Conservation (phyloP, 2,113 vertebrate genomes). For the Columbina picui region DNA sequence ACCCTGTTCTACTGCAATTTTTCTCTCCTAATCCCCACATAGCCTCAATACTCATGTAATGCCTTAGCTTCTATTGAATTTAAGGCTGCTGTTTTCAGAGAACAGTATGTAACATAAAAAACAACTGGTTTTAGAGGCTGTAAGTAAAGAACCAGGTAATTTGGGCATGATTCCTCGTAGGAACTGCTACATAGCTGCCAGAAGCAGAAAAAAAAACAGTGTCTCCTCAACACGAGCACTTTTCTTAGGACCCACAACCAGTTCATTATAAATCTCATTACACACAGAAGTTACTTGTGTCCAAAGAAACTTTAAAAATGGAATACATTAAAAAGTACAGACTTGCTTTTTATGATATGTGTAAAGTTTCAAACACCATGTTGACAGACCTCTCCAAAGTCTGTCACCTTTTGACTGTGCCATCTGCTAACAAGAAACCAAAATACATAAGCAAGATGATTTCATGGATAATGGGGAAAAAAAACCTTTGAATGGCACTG, state of each 20-base stretch:
- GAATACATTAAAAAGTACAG: background rate
- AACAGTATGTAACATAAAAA: background rate
- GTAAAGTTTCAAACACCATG: background rate
- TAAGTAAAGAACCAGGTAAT: background rate
- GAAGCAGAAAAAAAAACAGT: background rate
- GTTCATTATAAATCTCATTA: background rate
- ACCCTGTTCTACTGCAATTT: background rate
- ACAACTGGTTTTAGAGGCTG: background rate
- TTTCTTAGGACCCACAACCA: background rate
- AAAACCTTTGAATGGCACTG: background rate
- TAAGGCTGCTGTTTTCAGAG: background rate
- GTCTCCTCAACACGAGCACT: background rate
- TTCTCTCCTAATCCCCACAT: background rate
- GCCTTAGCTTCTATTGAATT: background rate
- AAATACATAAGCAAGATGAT: background rate
- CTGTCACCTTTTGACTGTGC: background rate
- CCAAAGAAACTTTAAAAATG: background rate
- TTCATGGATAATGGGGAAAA: accelerated
- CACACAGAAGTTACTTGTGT: background rate
- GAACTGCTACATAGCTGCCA: background rate
- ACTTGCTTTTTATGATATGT: background rate
- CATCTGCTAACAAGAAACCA: background rate
- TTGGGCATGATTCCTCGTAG: accelerated
- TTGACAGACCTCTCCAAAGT: background rate
- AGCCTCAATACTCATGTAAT: background rate